Percentiles rank a stretch among this genome's conserved stretches.
These are phyloP conservation scores for Cydia fagiglandana DNA, from an alignment of 1,140 invertebrate genomes.

Conservation along the genomic window DNA sequence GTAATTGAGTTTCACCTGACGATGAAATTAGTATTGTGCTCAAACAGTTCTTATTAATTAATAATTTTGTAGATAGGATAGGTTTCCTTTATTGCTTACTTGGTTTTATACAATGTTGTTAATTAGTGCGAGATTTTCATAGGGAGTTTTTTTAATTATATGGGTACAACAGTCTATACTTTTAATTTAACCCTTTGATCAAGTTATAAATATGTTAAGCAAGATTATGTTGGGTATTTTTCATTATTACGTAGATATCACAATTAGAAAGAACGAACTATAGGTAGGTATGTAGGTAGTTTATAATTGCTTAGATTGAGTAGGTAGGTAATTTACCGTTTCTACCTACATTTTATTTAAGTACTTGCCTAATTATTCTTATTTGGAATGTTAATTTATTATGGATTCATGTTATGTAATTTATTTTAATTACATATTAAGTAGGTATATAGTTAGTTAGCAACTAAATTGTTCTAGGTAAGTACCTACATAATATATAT, in stretches of 20 bases:
- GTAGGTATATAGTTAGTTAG: too few relatives aligned
- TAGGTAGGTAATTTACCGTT: too few relatives aligned
- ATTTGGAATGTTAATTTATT: too few relatives aligned
- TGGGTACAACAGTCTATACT: neutral
- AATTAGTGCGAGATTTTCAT: neutral
- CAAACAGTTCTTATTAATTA: slow-evolving; percentile 45
- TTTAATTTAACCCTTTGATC: neutral
- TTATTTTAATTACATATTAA: too few relatives aligned
- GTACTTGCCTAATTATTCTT: too few relatives aligned
- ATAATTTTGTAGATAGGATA: slow-evolving; percentile 36
- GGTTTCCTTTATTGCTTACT: slow-evolving; percentile 25
- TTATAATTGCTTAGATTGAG: too few relatives aligned
- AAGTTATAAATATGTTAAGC: neutral
- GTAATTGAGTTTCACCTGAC: slow-evolving; percentile 72
- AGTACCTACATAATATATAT: too few relatives aligned
- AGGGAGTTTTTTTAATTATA: neutral
- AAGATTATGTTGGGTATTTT: neutral
- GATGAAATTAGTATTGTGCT: slow-evolving; percentile 54
- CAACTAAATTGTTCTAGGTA: too few relatives aligned
- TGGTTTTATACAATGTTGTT: slow-evolving; percentile 25
- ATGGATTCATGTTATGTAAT: too few relatives aligned
- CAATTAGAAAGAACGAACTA: neutral
- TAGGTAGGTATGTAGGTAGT: too few relatives aligned
- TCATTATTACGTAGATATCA: neutral
- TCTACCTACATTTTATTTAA: too few relatives aligned